phyloP scores from a whole-genome alignment of 2,888 invertebrate species.

The Hirudinaria manillensis region DNA sequence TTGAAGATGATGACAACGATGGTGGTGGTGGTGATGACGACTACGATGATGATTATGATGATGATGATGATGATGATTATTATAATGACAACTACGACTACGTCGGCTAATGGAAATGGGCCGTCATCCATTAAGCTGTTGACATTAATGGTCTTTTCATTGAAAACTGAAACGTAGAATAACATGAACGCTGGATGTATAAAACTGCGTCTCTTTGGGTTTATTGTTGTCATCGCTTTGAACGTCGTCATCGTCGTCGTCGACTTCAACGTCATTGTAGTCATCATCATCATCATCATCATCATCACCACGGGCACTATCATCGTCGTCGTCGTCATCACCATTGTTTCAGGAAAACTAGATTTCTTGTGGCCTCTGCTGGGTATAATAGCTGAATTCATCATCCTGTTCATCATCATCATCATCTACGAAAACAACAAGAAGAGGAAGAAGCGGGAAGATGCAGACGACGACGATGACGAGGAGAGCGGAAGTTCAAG shows the following conservation, averaged over 20 bases:
- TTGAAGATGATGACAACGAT: background rate
- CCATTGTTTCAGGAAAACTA: conserved; percentile 65
- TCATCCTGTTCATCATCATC: conserved; percentile 86
- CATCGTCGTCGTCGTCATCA: conserved; percentile 20
- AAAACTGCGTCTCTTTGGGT: background rate
- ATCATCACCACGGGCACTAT: background rate
- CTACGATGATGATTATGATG: conserved; percentile 5
- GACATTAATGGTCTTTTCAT: too few relatives aligned
- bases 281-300: background rate
- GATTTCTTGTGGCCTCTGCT: conserved; percentile 96
- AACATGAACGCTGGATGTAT: too few relatives aligned
- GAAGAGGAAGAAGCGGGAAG: conserved; percentile 49
- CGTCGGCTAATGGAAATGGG: background rate
- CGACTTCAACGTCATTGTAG: background rate
- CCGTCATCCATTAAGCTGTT: too few relatives aligned
- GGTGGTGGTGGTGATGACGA: background rate
- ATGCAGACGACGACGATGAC: conserved; percentile 35
- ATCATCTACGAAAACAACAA: conserved; percentile 92
- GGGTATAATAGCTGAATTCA: conserved; percentile 89
- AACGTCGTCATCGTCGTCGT: background rate
- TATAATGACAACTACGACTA: background rate
- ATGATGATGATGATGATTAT: conserved; percentile 23
- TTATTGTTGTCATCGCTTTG: background rate
- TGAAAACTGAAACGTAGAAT: too few relatives aligned
- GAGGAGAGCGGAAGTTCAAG: conserved; percentile 7